Conservation (phyloP, 2,113 vertebrate genomes). For the Drymodes brunneopygia region DNA sequence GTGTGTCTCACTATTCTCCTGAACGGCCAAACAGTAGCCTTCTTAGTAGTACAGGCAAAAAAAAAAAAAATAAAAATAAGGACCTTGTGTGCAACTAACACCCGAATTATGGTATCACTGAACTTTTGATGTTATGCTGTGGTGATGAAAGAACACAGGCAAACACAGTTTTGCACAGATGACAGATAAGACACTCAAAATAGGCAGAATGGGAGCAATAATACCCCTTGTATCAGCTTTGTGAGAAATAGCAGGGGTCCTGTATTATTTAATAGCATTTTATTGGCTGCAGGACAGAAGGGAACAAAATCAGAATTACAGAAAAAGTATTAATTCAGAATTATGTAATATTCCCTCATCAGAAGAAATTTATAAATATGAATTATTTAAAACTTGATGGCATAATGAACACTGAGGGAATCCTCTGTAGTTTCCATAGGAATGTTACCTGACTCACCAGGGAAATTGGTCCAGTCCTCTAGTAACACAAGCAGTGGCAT, state of each 20-base stretch:
- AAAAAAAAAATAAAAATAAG: background rate
- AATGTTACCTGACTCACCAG: accelerated
- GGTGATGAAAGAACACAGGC: background rate
- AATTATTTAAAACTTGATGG: background rate
- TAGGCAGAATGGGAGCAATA: background rate
- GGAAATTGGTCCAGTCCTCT: background rate
- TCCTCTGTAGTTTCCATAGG: background rate
- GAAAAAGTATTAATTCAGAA: background rate
- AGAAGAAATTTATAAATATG: background rate
- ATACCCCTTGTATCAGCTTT: background rate
- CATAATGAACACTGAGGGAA: background rate
- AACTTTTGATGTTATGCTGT: background rate
- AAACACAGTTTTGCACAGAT: background rate
- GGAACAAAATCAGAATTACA: background rate
- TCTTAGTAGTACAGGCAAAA: background rate
- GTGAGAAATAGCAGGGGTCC: background rate
- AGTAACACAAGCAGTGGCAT: background rate
- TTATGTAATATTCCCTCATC: background rate
- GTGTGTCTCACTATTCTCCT: background rate
- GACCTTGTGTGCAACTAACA: background rate
- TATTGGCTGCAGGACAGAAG: background rate
- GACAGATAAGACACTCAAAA: background rate
- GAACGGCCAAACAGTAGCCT: background rate
- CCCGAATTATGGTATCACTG: background rate
- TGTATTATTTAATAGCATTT: background rate